Percentiles rank a stretch among this genome's conserved stretches.
phyloP scores from a whole-genome alignment of 1,140 invertebrate genomes.

The Brachionus calyciflorus region DNA sequence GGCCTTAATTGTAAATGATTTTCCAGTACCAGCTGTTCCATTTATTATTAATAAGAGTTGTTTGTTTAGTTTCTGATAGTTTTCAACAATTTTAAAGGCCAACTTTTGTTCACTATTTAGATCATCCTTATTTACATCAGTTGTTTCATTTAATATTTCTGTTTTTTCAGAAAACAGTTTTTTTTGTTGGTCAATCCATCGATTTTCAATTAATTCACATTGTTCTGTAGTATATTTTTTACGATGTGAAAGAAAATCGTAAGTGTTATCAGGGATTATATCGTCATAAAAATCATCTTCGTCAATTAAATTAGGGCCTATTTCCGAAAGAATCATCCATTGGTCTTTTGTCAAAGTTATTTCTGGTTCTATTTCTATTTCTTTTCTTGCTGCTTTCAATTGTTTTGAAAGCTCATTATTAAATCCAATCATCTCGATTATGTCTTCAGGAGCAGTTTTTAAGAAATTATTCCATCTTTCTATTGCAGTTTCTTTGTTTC shows the following conservation, averaged over 20 bases:
- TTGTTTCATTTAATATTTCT: not conserved
- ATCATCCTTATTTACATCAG: not conserved
- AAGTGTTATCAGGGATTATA: not conserved
- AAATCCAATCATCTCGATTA: not conserved
- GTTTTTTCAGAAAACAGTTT: not conserved
- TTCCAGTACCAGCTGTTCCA: not conserved
- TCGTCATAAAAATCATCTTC: not conserved
- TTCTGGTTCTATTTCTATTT: not conserved
- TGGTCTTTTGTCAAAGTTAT: not conserved
- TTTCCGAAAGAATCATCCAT: slow-evolving; percentile 1
- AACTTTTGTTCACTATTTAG: not conserved
- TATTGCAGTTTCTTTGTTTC: not conserved
- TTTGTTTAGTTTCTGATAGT: not conserved
- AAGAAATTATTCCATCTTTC: slow-evolving; percentile 3
- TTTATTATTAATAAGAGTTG: not conserved
- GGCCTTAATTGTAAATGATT: not conserved
- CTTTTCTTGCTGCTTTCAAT: not conserved
- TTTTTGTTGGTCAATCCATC: not conserved
- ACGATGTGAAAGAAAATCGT: not conserved
- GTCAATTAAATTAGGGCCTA: not conserved
- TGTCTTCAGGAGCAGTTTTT: not conserved
- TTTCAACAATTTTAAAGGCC: not conserved
- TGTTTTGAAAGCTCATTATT: not conserved
- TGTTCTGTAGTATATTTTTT: not conserved
- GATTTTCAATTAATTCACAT: not conserved